Conservation (phyloP, 53 echinoderm and acorn worm species). For the Holothuria scabra region DNA sequence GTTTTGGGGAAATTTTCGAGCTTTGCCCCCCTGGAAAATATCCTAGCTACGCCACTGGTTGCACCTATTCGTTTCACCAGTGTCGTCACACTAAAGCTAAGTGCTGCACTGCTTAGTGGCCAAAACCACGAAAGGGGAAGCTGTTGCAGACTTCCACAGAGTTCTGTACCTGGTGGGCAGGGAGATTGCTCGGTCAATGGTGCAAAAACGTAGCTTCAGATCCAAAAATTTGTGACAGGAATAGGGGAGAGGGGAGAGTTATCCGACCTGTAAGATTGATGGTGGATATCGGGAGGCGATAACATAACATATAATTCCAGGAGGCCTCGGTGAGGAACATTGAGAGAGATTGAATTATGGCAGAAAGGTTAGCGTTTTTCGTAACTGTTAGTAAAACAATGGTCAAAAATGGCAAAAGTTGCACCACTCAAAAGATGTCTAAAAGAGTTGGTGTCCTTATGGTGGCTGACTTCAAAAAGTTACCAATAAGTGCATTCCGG, state of each 20-base stretch:
- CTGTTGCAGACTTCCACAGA: not conserved
- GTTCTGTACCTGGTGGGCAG: slow-evolving; percentile 57
- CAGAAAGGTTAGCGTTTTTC: slow-evolving; percentile 51
- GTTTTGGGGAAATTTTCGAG: too few species aligned
- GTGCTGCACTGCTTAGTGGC: too few species aligned
- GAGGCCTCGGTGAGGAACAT: slow-evolving; percentile 36
- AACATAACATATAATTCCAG: slow-evolving; percentile 51
- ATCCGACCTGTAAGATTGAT: too few species aligned
- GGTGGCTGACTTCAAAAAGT: not conserved
- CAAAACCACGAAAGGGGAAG: slow-evolving; percentile 22
- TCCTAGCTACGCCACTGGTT: too few species aligned
- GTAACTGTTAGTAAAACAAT: slow-evolving; percentile 21
- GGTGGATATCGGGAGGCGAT: slow-evolving; percentile 28
- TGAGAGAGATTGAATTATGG: slow-evolving; percentile 44
- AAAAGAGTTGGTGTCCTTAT: slow-evolving; percentile 12
- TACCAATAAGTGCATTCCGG: too few species aligned
- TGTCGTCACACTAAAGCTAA: slow-evolving; percentile 43
- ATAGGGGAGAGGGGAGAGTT: too few species aligned
- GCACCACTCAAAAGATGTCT: not conserved
- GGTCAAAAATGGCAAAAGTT: not conserved
- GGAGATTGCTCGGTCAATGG: slow-evolving; percentile 56
- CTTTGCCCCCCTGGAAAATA: too few species aligned
- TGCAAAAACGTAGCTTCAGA: slow-evolving; percentile 56
- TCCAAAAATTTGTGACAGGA: slow-evolving; percentile 55
- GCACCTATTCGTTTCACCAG: slow-evolving; percentile 41